Percentiles rank a stretch among this genome's conserved stretches.
These are phyloP conservation scores for Scolopax mira DNA, from an alignment of 2,113 vertebrate genomes.

Conservation along the genomic window DNA sequence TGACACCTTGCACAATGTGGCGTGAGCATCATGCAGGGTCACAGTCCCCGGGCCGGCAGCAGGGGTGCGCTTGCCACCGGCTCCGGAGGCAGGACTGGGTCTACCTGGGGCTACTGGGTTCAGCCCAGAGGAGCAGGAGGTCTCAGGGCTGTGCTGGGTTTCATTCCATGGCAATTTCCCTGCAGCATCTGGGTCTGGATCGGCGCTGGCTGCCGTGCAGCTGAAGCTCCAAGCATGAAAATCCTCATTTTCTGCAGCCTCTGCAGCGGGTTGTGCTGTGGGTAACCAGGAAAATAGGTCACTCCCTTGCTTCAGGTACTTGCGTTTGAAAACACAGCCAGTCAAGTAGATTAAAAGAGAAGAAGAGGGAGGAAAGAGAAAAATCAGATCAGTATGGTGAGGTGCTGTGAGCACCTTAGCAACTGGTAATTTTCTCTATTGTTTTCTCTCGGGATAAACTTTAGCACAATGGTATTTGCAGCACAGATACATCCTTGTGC, in stretches of 20 bases:
- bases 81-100: background rate
- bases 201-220: background rate
- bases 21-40: background rate
- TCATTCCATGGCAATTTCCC: background rate
- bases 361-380: background rate
- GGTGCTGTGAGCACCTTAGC: background rate
- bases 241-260: background rate
- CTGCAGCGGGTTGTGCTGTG: accelerated
- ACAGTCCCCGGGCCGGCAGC: background rate
- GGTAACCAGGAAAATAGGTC: background rate
- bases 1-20: background rate
- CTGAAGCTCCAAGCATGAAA: background rate
- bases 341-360: background rate
- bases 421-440: background rate
- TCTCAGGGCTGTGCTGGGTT: no score
- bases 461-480: background rate
- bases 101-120: accelerated
- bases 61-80: background rate
- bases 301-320: background rate
- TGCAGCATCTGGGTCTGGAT: background rate
- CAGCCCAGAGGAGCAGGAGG: no score
- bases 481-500: no score
- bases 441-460: background rate
- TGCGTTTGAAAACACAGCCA: background rate
- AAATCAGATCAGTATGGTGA: background rate